Percentiles rank a stretch among this genome's conserved stretches.
These are phyloP conservation scores for Alosa sapidissima DNA, from an alignment of 2,797 vertebrate genomes.

Conservation along the genomic window DNA sequence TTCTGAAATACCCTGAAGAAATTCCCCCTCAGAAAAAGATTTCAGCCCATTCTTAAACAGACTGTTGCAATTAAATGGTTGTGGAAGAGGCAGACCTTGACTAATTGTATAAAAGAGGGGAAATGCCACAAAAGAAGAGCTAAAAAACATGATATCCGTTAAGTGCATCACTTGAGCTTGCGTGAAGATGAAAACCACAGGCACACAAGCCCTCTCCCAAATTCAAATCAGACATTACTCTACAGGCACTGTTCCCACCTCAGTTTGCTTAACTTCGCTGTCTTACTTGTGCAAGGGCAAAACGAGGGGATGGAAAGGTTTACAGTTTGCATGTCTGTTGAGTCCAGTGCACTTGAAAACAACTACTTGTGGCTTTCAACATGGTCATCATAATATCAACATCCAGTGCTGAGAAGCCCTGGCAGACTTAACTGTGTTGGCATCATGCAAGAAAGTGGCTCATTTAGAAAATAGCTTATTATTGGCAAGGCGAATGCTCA, in stretches of 20 bases:
- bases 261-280: constrained; percentile 3
- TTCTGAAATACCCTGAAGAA: constrained; percentile 58
- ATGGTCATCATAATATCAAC: constrained; percentile 14
- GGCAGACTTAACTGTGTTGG: background rate
- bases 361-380: constrained; percentile 19
- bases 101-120: constrained; percentile 70
- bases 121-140: constrained; percentile 51
- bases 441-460: background rate
- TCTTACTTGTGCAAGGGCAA: background rate
- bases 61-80: constrained; percentile 74
- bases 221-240: constrained; percentile 19
- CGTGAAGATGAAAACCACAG: constrained; percentile 57
- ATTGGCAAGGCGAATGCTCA: background rate
- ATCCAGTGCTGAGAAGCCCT: background rate
- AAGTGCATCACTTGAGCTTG: constrained; percentile 53
- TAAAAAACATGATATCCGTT: constrained; percentile 33
- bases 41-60: constrained; percentile 61
- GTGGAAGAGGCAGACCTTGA: constrained; percentile 64
- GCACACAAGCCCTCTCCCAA: constrained; percentile 45
- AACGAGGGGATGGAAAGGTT: background rate
- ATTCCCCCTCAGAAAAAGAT: constrained; percentile 53
- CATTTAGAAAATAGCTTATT: background rate
- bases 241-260: constrained; percentile 2
- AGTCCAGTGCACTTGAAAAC: background rate
- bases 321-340: background rate